Percentiles rank a stretch among this genome's conserved stretches.
These are phyloP conservation scores for Triplophysa siluroides DNA, from an alignment of 2,113 vertebrate genomes.

Conservation along the genomic window DNA sequence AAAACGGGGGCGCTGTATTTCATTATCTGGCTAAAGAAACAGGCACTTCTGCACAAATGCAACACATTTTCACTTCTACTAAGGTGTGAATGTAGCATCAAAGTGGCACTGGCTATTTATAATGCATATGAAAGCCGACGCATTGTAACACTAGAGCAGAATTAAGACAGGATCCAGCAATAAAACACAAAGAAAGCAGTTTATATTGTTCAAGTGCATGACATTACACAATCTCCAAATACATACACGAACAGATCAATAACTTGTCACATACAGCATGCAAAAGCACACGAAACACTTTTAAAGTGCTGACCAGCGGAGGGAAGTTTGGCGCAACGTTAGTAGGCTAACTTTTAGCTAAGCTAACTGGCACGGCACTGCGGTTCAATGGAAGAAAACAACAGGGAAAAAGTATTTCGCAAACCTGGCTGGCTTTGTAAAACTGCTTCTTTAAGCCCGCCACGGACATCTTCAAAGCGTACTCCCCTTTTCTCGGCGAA, in stretches of 20 bases:
- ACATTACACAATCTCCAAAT: neutral
- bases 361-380: slow-evolving; percentile 52
- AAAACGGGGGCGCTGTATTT: slow-evolving; percentile 30
- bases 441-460: slow-evolving; percentile 98
- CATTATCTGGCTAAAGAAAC: slow-evolving; percentile 36
- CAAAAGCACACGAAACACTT: neutral
- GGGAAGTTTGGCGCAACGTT: slow-evolving; percentile 44
- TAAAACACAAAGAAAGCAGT: slow-evolving; percentile 8
- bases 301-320: neutral
- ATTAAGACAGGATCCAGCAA: neutral
- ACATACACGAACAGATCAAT: neutral
- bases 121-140: neutral
- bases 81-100: neutral
- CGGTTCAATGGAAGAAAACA: slow-evolving; percentile 27
- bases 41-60: slow-evolving; percentile 37
- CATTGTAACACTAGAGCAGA: neutral
- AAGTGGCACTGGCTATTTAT: neutral
- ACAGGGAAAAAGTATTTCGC: slow-evolving; percentile 64
- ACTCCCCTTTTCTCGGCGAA: slow-evolving; percentile 21
- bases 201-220: neutral
- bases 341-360: slow-evolving; percentile 56
- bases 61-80: neutral
- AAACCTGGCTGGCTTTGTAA: slow-evolving; percentile 97
- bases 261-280: neutral
- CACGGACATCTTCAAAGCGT: slow-evolving; percentile 85